These are phyloP conservation scores for Megaleporinus macrocephalus DNA, from an alignment of 2,113 vertebrate species.

Conservation along the genomic window DNA sequence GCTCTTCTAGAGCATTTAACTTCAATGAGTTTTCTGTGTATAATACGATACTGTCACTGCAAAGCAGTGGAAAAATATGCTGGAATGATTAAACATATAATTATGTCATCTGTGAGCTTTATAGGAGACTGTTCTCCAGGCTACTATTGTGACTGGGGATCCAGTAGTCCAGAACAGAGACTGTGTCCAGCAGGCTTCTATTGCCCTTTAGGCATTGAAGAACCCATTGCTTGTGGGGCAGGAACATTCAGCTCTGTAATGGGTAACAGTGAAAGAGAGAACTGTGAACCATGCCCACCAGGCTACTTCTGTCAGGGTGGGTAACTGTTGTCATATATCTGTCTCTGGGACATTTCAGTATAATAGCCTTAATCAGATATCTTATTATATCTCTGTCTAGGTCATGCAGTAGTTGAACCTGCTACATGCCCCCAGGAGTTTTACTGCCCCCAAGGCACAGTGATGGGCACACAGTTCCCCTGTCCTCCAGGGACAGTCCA, in stretches of 20 bases:
- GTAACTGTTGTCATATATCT: neutral
- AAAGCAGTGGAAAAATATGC: neutral
- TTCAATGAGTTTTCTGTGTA: neutral
- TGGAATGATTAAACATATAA: neutral
- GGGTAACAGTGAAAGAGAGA: constrained; percentile 50
- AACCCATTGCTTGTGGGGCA: constrained; percentile 40
- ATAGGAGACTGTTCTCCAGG: constrained; percentile 78
- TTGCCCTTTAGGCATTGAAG: constrained; percentile 54
- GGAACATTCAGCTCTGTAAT: constrained; percentile 52
- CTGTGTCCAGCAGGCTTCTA: constrained; percentile 69
- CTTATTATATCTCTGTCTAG: constrained; percentile 59
- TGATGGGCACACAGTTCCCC: constrained; percentile 73
- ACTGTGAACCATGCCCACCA: constrained; percentile 51
- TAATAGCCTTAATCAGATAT: neutral
- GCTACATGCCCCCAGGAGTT: constrained; percentile 78
- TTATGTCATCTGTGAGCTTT: constrained; percentile 1
- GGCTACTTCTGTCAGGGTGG: constrained; percentile 54
- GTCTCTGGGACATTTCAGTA: neutral
- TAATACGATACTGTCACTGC: neutral
- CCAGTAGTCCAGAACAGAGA: constrained; percentile 69
- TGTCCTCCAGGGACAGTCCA: constrained; percentile 86
- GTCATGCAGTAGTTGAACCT: constrained; percentile 66
- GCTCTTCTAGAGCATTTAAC: neutral
- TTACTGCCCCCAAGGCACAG: constrained; percentile 82
- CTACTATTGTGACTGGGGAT: constrained; percentile 77